Conservation (phyloP, 1,140 invertebrate genomes). For the Drosophila kepulauana region DNA sequence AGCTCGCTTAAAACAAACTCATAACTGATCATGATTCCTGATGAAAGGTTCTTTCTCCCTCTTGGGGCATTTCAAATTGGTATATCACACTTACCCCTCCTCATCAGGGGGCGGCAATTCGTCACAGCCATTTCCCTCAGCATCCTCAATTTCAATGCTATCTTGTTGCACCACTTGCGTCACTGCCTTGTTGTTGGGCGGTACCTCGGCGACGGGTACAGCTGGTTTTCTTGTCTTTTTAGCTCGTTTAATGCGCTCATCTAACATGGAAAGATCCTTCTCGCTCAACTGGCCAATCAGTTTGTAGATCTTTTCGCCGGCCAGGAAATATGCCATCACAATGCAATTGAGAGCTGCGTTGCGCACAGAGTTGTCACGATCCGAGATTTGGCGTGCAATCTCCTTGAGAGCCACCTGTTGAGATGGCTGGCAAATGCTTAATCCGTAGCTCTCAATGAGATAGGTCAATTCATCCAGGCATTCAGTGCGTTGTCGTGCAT, state of each 20-base stretch:
- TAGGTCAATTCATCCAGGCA: conserved; percentile 96
- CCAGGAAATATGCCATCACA: conserved; percentile 95
- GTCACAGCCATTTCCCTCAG: conserved; percentile 74
- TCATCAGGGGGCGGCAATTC: conserved; percentile 81
- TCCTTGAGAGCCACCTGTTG: conserved; percentile 93
- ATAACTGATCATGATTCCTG: conserved; percentile 4
- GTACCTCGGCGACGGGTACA: conserved; percentile 65
- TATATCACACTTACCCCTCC: conserved; percentile 63
- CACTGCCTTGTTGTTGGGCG: conserved; percentile 66
- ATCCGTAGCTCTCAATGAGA: conserved; percentile 94
- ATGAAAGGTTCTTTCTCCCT: background rate
- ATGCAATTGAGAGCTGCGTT: conserved; percentile 98
- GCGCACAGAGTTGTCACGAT: conserved; percentile 97
- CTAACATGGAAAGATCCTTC: conserved; percentile 96
- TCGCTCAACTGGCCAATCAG: conserved; percentile 95
- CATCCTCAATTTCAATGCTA: conserved; percentile 84
- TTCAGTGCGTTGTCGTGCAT: conserved; percentile 97
- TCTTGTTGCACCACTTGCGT: conserved; percentile 83
- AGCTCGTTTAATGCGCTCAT: conserved; percentile 97
- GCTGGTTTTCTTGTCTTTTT: conserved; percentile 89
- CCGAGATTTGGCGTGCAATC: conserved; percentile 97
- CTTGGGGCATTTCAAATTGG: background rate
- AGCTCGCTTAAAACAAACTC: conserved; percentile 17
- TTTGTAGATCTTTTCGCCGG: conserved; percentile 96
- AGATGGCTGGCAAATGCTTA: conserved; percentile 93